These are phyloP conservation scores for Danionella cerebrum DNA, from an alignment of 2,113 vertebrate genomes.

Conservation along the genomic window DNA sequence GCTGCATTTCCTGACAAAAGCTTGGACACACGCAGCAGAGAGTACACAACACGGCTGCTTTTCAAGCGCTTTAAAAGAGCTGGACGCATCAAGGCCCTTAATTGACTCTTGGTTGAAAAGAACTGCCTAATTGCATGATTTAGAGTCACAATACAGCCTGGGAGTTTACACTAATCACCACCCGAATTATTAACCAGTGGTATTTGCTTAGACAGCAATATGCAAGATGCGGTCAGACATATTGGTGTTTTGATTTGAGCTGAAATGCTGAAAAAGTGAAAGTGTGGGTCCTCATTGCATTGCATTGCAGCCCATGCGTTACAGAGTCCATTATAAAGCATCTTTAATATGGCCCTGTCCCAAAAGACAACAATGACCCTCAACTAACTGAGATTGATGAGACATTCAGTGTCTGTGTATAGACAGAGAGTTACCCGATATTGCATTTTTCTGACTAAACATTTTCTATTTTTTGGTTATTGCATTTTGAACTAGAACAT, in stretches of 20 bases:
- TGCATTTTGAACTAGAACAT: too few species aligned
- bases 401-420: not conserved
- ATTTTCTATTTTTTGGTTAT: too few species aligned
- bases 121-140: constrained; percentile 16
- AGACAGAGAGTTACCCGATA: too few species aligned
- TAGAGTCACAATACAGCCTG: not conserved
- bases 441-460: too few species aligned
- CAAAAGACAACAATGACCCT: not conserved
- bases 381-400: not conserved
- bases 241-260: not conserved
- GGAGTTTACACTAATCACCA: not conserved
- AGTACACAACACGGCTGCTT: constrained; percentile 10
- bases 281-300: not conserved
- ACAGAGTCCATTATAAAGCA: not conserved
- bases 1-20: constrained; percentile 14
- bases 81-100: constrained; percentile 3
- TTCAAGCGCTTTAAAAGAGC: constrained; percentile 12
- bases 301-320: not conserved
- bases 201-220: constrained; percentile 1
- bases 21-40: not conserved
- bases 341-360: not conserved
- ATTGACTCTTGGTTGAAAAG: not conserved
- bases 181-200: not conserved
- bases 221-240: not conserved
- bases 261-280: not conserved